A percentile compares a stretch with the other conserved stretches of the same genome.
These are phyloP conservation scores for Tribolium freemani DNA, from an alignment of 2,888 invertebrate genomes.

Conservation along the genomic window DNA sequence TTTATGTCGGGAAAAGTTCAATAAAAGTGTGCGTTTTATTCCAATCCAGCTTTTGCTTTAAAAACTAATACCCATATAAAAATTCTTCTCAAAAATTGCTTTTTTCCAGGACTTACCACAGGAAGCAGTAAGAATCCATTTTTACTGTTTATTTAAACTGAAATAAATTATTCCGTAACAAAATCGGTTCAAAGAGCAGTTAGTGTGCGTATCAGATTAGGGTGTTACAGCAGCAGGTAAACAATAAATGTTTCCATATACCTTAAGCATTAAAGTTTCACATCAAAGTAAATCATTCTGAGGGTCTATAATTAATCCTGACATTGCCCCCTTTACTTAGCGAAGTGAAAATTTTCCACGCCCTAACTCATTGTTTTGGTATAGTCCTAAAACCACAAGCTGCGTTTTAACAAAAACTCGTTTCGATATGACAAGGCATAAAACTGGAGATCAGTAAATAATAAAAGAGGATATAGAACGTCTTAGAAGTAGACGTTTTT, in stretches of 20 bases:
- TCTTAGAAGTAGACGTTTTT: background rate
- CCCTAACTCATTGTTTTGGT: conserved; percentile 21
- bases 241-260: conserved; percentile 6
- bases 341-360: conserved; percentile 26
- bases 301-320: conserved; percentile 27
- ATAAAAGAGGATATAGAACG: background rate
- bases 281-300: conserved; percentile 28
- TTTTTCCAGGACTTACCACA: background rate
- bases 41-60: conserved; percentile 16
- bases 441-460: background rate
- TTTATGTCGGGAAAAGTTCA: conserved; percentile 2
- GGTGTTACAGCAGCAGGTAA: background rate
- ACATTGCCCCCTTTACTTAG: conserved; percentile 17
- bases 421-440: background rate
- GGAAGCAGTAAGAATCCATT: background rate
- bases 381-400: conserved; percentile 29
- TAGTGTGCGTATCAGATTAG: background rate
- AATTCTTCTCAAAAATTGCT: background rate
- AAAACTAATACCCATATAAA: conserved; percentile 27
- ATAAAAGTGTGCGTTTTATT: conserved; percentile 14
- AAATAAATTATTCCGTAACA: background rate
- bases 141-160: background rate
- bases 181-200: background rate
- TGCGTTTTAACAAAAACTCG: background rate
- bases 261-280: conserved; percentile 11